Base-by-base conservation (phyloP, 1,140 invertebrate species). In the Rhynchophorus ferrugineus region DNA sequence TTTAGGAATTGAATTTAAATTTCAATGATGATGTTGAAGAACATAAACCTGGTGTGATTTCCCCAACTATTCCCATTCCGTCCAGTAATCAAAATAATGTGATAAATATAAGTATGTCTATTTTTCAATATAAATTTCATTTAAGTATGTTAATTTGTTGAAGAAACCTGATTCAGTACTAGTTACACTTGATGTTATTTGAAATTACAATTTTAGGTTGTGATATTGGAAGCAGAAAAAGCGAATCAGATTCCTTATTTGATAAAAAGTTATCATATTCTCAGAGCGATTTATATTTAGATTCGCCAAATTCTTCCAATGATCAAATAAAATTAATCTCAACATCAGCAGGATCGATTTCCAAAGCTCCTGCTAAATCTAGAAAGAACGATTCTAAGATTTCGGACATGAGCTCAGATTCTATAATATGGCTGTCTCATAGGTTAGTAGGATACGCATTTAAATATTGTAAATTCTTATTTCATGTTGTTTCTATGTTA, bases 401-500 rank as follows among this genome's bases (percentile, higher is more conserved):
- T 55, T 88, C 87, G 0, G 90, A 95, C 66, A 89, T 95, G 76
- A 90, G 90, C 61, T 81, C 82, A 0, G 92, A 95, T 64, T 94
- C 88, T 64, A 73, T 96, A 0, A 82, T 91, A 35, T 97, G 92
- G 93, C 66, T 98, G 16, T 83, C 91, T 1, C 89, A 95, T 72
- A 79, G 50, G 49, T 51, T 21, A 16, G 38, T 41, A 24, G 16
- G 22, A 22, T 39, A n/a, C 17, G 13, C 13, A 11, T 14, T 16
- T 9, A 14, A 14, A 5, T 7, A 6, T 38, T 5, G 36, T 3
- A n/a, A 16, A 38, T 9, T 5, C 5, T 9, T 6, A n/a, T 6
- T 16, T 7, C 7, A 38, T 38, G 16, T 9, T 13, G 14, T 5
- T n/a, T 5, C 36, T 16, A 29, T 39, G 37, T 1, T 20, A 38